Base-by-base conservation (phyloP, 2,113 vertebrate genomes). In the Zosterops lateralis region DNA sequence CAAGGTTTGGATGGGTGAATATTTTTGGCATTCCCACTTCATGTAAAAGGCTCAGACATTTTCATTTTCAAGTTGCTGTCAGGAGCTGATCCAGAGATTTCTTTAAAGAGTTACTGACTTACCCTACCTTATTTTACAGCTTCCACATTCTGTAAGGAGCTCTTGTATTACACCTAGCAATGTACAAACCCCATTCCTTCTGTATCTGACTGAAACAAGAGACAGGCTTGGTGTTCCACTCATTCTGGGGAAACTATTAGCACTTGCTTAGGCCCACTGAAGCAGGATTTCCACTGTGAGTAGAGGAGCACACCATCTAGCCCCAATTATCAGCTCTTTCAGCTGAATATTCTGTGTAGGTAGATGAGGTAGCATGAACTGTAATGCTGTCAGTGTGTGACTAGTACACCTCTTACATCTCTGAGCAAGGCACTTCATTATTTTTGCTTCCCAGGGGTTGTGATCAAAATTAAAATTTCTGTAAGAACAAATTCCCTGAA, bases 391-490 rank as follows among this genome's bases (percentile, higher is more conserved):
- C 66, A 72, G 62, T 38, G 26, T 91, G 87, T 58, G 73, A 64
- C 65, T 70, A 12, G 57, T 10, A 31, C 70, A 82, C 62, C 58
- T 87, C 91, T 89, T 11, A 77, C 68, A 84, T 81, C 84, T 89
- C 77, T n/a, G 66, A 79, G 80, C 28, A 65, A 95, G 87, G 42
- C 57, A 91, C 9, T 94, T 93, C 58, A 91, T 93, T 96, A 84
- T 66, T 79, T 93, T 64, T 57, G 7, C 84, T 87, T 95, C 94
- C 95, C 87, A 93, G 78, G 74, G 74, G 47, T 73, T 70, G 66
- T 40, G 89, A 82, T 50, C 58, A 85, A 91, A 96, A 95, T 96
- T 90, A 90, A 90, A 93, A 87, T 90, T 90, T 94, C 91, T 79
- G 66, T 93, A 82, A 60, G 92, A 93, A 68, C 66, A 92, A 54